phyloP scores from a whole-genome alignment of 2,888 invertebrate genomes.

The Metopia argyrocephala region DNA sequence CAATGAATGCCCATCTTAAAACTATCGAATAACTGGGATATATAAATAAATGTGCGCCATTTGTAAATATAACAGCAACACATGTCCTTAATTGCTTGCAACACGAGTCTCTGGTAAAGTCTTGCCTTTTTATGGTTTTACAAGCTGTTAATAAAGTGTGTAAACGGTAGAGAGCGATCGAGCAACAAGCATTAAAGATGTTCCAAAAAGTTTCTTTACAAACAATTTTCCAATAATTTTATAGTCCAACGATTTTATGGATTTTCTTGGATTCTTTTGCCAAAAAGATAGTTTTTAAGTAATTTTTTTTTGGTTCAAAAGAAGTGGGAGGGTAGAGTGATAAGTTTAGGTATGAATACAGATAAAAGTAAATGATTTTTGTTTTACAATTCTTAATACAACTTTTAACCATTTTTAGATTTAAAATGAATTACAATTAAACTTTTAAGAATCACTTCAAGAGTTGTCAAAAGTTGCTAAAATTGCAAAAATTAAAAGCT shows the following conservation, averaged over 20 bases:
- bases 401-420: too few species aligned
- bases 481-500: too few species aligned
- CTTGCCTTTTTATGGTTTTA: neutral
- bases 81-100: constrained; percentile 53
- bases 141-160: constrained; percentile 16
- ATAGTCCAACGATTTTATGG: constrained; percentile 7
- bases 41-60: neutral
- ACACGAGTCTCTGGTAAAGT: constrained; percentile 3
- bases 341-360: too few species aligned
- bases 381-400: too few species aligned
- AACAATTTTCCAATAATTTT: constrained; percentile 1
- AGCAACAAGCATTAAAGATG: neutral
- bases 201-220: constrained; percentile 3
- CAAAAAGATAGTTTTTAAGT: neutral
- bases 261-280: neutral
- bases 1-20: constrained; percentile 3
- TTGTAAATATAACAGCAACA: constrained; percentile 35
- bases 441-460: too few species aligned
- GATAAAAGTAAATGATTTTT: too few species aligned
- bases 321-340: neutral
- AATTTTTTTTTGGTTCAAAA: neutral
- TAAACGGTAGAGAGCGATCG: neutral
- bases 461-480: too few species aligned
- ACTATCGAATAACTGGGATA: neutral
- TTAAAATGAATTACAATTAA: too few species aligned